phyloP scores from a whole-genome alignment of 2,888 invertebrate species.

The Phymatocera aterrima region DNA sequence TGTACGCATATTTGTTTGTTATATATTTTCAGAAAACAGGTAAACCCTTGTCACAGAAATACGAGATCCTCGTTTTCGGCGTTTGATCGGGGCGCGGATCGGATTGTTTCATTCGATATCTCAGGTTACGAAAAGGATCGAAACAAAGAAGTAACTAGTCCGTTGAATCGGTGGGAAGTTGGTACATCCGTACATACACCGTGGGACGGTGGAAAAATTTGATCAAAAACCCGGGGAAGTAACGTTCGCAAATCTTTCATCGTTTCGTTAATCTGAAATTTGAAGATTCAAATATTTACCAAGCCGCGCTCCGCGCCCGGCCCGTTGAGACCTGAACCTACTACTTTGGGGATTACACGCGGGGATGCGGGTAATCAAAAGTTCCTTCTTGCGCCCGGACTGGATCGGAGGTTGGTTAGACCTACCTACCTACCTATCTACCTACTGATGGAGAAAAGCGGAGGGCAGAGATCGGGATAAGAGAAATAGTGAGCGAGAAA shows the following conservation, averaged over 20 bases:
- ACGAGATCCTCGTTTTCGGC: too few relatives aligned
- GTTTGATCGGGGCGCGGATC: too few relatives aligned
- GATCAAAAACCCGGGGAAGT: background rate
- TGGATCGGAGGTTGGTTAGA: constrained; percentile 35
- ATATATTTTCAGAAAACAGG: background rate
- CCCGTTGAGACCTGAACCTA: constrained; percentile 51
- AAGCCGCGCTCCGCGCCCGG: too few relatives aligned
- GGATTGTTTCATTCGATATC: too few relatives aligned
- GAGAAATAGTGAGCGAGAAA: background rate
- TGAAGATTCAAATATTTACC: constrained; percentile 67
- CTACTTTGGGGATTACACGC: constrained; percentile 52
- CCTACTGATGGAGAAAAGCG: constrained; percentile 5
- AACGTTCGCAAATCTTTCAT: constrained; percentile 2
- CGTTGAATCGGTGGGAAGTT: too few relatives aligned
- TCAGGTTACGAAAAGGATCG: too few relatives aligned
- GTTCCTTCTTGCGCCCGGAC: constrained; percentile 56
- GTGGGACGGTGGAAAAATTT: too few relatives aligned
- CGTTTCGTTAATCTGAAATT: constrained; percentile 49
- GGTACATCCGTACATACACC: too few relatives aligned
- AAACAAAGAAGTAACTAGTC: too few relatives aligned
- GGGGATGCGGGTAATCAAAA: constrained; percentile 72
- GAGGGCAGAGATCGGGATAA: constrained; percentile 13
- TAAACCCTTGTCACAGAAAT: constrained; percentile 23
- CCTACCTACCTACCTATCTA: too few relatives aligned
- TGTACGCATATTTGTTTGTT: too few relatives aligned